These are phyloP conservation scores for Helicoverpa armigera DNA, from an alignment of 1,140 invertebrate species.

Conservation along the genomic window DNA sequence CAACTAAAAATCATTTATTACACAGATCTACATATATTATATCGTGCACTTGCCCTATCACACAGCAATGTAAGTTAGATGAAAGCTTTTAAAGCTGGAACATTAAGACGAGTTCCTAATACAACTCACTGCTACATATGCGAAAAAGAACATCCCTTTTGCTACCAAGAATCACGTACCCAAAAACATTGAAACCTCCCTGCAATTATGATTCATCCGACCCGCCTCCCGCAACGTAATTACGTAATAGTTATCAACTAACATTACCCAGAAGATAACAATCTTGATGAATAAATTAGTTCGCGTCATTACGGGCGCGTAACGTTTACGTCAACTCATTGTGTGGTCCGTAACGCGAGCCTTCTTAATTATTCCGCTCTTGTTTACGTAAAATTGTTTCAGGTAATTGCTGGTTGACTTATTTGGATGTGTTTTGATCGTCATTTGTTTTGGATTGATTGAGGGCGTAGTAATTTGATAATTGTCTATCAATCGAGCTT, in stretches of 20 bases:
- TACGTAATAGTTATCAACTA: constrained; percentile 62
- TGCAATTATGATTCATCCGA: constrained; percentile 2
- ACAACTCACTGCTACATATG: no score
- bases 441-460: neutral
- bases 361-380: constrained; percentile 54
- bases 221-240: constrained; percentile 29
- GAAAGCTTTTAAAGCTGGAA: no score
- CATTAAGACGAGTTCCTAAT: no score
- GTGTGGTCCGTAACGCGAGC: constrained; percentile 47
- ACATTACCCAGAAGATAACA: constrained; percentile 57
- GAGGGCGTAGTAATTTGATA: neutral
- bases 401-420: constrained; percentile 38
- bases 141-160: no score
- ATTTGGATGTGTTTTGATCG: constrained; percentile 23
- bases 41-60: no score
- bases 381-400: constrained; percentile 53
- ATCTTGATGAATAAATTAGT: constrained; percentile 74
- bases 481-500: no score
- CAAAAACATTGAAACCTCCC: neutral
- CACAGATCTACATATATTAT: no score
- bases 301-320: constrained; percentile 61
- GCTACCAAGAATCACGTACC: neutral
- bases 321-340: constrained; percentile 53
- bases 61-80: no score
- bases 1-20: no score